phyloP scores from a whole-genome alignment of 2,888 invertebrate genomes.

The Cyrtodaria siliqua region DNA sequence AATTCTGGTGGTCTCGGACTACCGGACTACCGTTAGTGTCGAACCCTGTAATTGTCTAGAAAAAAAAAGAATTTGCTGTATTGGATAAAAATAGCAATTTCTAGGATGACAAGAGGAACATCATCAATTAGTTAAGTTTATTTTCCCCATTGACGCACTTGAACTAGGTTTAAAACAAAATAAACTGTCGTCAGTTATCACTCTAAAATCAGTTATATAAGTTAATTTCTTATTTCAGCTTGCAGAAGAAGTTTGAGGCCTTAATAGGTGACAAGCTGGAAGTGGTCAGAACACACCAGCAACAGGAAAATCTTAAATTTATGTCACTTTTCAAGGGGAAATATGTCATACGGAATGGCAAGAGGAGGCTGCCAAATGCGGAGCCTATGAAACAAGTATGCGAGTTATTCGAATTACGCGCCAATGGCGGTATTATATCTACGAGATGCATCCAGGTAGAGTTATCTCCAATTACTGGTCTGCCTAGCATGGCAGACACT shows the following conservation, averaged over 20 bases:
- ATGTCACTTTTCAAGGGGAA: slow-evolving; percentile 98
- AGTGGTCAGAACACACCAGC: slow-evolving; percentile 97
- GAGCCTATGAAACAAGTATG: slow-evolving; percentile 76
- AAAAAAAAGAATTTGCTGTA: no score
- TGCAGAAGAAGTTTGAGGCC: slow-evolving; percentile 96
- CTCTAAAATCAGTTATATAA: background rate
- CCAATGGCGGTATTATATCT: slow-evolving; percentile 97
- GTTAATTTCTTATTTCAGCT: slow-evolving; percentile 84
- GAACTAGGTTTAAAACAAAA: no score
- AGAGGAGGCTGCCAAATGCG: slow-evolving; percentile 66
- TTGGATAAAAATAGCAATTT: no score
- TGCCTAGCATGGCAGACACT: no score
- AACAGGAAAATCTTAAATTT: slow-evolving; percentile 98
- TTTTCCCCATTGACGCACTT: no score
- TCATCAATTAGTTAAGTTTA: no score
- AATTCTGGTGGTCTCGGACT: no score
- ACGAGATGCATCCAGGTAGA: slow-evolving; percentile 96
- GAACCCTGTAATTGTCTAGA: no score
- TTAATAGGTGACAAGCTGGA: slow-evolving; percentile 96
- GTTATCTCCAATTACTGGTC: no score
- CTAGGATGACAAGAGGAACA: no score
- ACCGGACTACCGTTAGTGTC: no score
- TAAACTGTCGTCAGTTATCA: no score
- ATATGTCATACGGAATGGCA: slow-evolving; percentile 93
- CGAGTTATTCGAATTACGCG: slow-evolving; percentile 97